These are phyloP conservation scores for Graptemys geographica DNA, from an alignment of 2,797 vertebrate species.

Conservation along the genomic window DNA sequence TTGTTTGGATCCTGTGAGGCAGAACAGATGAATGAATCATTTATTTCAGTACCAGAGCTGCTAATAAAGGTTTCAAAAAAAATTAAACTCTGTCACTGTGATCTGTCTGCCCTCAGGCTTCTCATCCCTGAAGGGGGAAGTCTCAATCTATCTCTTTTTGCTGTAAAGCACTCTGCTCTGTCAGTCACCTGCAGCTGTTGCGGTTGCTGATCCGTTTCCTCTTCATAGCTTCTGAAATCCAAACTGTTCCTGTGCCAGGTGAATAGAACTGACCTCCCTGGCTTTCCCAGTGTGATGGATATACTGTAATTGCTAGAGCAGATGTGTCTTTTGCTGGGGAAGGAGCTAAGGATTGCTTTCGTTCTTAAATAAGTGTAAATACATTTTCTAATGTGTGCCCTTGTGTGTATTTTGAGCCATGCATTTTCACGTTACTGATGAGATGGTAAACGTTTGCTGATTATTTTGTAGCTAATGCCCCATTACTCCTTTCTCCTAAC, in stretches of 20 bases:
- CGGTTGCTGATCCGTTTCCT: constrained; percentile 12
- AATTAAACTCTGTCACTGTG: constrained; percentile 53
- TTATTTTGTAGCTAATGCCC: constrained; percentile 45
- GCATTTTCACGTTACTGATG: neutral
- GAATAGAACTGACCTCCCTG: accelerated
- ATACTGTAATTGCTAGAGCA: neutral
- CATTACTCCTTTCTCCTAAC: constrained; percentile 62
- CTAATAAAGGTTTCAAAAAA: constrained; percentile 61
- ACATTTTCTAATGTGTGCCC: neutral
- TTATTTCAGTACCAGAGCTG: constrained; percentile 52
- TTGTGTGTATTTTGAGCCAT: neutral
- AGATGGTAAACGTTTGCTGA: neutral
- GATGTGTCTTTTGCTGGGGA: neutral
- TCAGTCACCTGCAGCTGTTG: neutral
- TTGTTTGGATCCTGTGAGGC: constrained; percentile 63
- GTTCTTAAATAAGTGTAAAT: neutral
- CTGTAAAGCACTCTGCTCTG: neutral
- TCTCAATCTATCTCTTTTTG: neutral
- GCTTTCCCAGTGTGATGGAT: neutral
- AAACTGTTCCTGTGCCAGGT: neutral
- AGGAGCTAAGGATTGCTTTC: neutral
- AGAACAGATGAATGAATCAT: constrained; percentile 65
- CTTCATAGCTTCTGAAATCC: neutral
- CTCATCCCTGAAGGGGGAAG: accelerated
- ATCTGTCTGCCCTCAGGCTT: neutral